A percentile compares a stretch with the other conserved stretches of the same genome.
phyloP scores from a whole-genome alignment of 2,888 invertebrate genomes.

The Smittia aterrima region DNA sequence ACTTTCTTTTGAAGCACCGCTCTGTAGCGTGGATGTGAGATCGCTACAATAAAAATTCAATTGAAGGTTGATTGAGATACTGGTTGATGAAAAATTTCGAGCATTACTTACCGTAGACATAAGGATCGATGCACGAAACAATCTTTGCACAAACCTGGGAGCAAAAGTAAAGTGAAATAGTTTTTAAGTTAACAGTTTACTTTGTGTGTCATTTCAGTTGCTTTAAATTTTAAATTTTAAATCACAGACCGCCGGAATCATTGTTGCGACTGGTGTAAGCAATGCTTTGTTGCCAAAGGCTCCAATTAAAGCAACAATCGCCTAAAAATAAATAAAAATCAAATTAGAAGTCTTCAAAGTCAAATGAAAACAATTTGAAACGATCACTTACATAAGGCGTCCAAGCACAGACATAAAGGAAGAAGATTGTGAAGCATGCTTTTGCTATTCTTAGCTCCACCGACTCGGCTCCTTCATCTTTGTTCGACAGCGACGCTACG shows the following conservation, averaged over 20 bases:
- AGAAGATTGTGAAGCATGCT: conserved; percentile 71
- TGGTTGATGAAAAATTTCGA: too few species aligned
- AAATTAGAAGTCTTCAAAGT: too few species aligned
- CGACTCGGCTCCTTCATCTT: conserved; percentile 59
- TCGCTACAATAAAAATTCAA: too few species aligned
- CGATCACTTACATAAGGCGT: too few species aligned
- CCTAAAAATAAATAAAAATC: too few species aligned
- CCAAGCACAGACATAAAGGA: conserved; percentile 72
- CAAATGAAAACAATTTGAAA: too few species aligned
- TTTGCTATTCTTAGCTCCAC: conserved; percentile 71
- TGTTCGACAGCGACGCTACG: conserved; percentile 68
- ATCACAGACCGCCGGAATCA: conserved; percentile 68
- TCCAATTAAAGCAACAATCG: conserved; percentile 65
- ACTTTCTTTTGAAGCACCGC: conserved; percentile 50
- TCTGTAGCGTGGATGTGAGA: conserved; percentile 75
- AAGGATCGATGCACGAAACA: conserved; percentile 76
- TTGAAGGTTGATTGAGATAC: too few species aligned
- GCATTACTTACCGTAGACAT: conserved; percentile 73
- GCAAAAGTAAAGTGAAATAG: too few species aligned
- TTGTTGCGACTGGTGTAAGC: conserved; percentile 62
- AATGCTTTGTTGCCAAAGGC: conserved; percentile 63
- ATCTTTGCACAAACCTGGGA: conserved; percentile 68
- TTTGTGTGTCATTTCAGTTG: too few species aligned
- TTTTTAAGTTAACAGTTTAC: too few species aligned
- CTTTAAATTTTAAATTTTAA: too few species aligned